Base-by-base conservation (phyloP, 2,888 invertebrate species). In the Pammene aurita region DNA sequence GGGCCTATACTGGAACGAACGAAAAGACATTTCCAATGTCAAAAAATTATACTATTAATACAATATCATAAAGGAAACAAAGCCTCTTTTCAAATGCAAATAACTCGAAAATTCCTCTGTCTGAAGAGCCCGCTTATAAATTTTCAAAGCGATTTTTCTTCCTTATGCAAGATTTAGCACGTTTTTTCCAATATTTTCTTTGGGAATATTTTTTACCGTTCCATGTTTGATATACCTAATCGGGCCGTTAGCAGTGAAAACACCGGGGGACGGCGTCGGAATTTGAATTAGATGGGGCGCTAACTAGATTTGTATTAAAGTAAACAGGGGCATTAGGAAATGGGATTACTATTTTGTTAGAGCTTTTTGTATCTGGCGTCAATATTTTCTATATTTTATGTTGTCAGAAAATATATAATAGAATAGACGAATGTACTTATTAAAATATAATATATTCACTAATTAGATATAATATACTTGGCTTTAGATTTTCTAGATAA, bases 251-350 rank as follows among this genome's bases (percentile, higher is more conserved):
- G 48, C 61, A 35, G 60, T 35, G 18, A 54, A 54, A 63, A 52
- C 57, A 57, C 26, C 56, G 63, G 46, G 34, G 16, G 66, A 71
- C 66, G 57, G 69, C 73, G 72, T 54, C 52, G 57, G 72, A 74
- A 79, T 78, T 73, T 72, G 76, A 75, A 78, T 75, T 73, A 48
- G 38, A 38, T 54, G 63, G 56, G 54, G 67, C 83, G 81, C 84
- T 83, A 84, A 85, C 85, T 76, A 77, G 84, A 86, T 87, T 88
- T 60, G 85, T 84, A 85, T 85, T 78, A 84, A 83, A 89, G 89
- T 88, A 90, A 89, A 90, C 90, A 91, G 80, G 85, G 85, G 84
- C 80, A 88, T 90, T 89, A 90, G 85, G 83, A 79, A 89, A 89
- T 88, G 85, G 85, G 89, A 89, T 86, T 86, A 88, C 87, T 80